These are phyloP conservation scores for Pyrgilauda ruficollis DNA, from an alignment of 2,113 vertebrate genomes.

Conservation along the genomic window DNA sequence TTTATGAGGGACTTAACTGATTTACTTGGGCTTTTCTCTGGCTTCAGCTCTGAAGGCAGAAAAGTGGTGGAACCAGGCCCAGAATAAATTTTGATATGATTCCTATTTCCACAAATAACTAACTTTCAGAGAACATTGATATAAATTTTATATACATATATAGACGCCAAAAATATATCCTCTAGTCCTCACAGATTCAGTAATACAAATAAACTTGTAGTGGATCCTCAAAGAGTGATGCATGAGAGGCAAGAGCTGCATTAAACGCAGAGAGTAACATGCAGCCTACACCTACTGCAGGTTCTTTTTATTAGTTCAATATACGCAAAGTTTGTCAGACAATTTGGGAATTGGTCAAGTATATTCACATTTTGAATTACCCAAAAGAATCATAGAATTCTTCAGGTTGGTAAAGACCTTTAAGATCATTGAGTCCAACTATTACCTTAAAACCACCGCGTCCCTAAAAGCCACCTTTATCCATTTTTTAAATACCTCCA, in stretches of 20 bases:
- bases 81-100: background rate
- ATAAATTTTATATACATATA: background rate
- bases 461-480: rapidly evolving
- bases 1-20: background rate
- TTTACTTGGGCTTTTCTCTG: background rate
- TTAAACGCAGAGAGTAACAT: background rate
- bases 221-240: background rate
- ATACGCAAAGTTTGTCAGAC: background rate
- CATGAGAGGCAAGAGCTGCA: background rate
- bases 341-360: background rate
- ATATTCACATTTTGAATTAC: background rate
- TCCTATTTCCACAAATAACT: background rate
- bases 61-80: background rate
- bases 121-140: background rate
- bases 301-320: background rate
- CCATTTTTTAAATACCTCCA: background rate
- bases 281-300: background rate
- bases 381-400: background rate
- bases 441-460: rapidly evolving
- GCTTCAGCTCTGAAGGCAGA: background rate
- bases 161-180: background rate
- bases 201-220: background rate
- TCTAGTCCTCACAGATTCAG: background rate
- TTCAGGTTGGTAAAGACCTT: background rate
- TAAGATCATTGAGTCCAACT: background rate